Evolutionary conservation across 2,888 invertebrate species (phyloP).

Genomic region (Melitaea athalia): DNA sequence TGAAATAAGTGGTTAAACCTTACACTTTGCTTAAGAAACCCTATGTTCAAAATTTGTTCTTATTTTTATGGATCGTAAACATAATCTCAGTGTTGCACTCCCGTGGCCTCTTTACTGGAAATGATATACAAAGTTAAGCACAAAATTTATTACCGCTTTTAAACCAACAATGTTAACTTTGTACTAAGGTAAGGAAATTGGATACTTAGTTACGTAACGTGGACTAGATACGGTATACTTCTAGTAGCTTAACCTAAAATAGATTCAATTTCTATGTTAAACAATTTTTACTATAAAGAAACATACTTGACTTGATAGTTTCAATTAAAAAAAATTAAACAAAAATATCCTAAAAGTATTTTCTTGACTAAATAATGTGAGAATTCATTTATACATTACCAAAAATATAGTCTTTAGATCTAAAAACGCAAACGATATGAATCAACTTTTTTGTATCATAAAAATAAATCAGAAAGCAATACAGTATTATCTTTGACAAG

Average conservation of each 20-base stretch:
- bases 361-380: no score
- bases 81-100: slow-evolving; percentile 38
- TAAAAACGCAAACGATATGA: no score
- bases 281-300: not conserved
- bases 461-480: no score
- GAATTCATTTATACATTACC: no score
- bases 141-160: slow-evolving; percentile 28
- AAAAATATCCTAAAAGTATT: no score
- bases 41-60: slow-evolving; percentile 19
- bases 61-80: slow-evolving; percentile 40
- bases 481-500: not conserved
- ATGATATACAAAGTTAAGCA: slow-evolving; percentile 46
- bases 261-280: not conserved
- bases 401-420: no score
- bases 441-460: no score
- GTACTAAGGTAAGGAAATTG: slow-evolving; percentile 10
- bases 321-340: no score
- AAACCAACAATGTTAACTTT: slow-evolving; percentile 30
- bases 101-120: slow-evolving; percentile 53
- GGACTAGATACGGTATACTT: not conserved
- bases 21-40: not conserved
- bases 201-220: slow-evolving; percentile 10
- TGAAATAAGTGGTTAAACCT: no score
- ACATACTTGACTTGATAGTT: not conserved
- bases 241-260: not conserved